Evolutionary conservation across 1,140 invertebrate genomes (phyloP).

Genomic region (Acromyrmex echinatior): DNA sequence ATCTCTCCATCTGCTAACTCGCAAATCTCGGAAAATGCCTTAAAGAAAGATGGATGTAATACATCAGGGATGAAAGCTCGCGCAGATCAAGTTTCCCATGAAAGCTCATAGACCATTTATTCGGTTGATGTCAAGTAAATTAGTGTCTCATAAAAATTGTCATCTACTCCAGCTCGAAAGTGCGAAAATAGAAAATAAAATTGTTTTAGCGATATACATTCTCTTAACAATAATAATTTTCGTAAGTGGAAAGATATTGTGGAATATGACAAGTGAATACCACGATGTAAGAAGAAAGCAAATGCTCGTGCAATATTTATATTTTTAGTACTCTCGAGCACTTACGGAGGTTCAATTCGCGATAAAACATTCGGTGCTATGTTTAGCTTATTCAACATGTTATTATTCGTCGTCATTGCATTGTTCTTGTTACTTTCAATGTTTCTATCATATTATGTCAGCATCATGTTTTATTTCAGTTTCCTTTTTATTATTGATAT

Average conservation of each 20-base stretch:
- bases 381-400: conserved; percentile 26
- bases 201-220: not conserved
- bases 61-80: conserved; percentile 45
- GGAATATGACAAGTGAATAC: not conserved
- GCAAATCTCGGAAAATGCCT: conserved; percentile 58
- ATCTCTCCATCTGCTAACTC: conserved; percentile 51
- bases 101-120: conserved; percentile 27
- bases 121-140: conserved; percentile 18
- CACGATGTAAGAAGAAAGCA: not conserved
- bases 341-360: conserved; percentile 34
- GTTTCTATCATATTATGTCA: conserved; percentile 12
- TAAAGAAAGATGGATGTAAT: conserved; percentile 56
- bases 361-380: conserved; percentile 18
- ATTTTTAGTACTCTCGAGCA: not conserved
- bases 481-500: conserved; percentile 7
- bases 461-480: conserved; percentile 38
- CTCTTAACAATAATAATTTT: conserved; percentile 6
- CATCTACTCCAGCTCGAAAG: not conserved
- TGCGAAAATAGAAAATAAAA: not conserved
- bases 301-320: conserved; percentile 14
- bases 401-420: not conserved
- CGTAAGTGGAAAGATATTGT: not conserved
- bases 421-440: conserved; percentile 35
- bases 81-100: conserved; percentile 13
- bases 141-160: conserved; percentile 21